Percentiles rank a stretch among this genome's conserved stretches.
Conservation (phyloP, 1,140 invertebrate genomes). For the Caenorhabditis brenneri region DNA sequence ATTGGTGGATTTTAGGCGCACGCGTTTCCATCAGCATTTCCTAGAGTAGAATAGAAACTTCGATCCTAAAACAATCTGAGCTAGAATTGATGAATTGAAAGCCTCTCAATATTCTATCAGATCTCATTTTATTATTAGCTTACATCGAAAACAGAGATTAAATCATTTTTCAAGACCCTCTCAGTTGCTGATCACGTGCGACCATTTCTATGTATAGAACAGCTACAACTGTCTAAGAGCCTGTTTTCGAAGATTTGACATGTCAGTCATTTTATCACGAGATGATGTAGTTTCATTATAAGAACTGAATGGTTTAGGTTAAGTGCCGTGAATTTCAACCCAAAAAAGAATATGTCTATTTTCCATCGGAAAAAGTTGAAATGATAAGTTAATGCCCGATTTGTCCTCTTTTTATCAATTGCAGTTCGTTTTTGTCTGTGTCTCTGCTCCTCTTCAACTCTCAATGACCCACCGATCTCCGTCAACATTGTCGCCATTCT, state of each 20-base stretch:
- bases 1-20: too few relatives aligned
- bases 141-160: too few relatives aligned
- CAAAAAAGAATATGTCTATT: background rate
- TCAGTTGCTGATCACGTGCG: background rate
- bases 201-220: background rate
- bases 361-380: background rate
- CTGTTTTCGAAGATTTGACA: background rate
- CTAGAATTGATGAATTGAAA: too few relatives aligned
- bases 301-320: too few relatives aligned
- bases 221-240: slow-evolving; percentile 17
- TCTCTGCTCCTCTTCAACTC: slow-evolving; percentile 30
- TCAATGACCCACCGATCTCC: background rate
- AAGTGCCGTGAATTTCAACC: too few relatives aligned
- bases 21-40: too few relatives aligned
- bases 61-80: too few relatives aligned
- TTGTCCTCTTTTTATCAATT: slow-evolving; percentile 5
- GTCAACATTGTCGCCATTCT: slow-evolving; percentile 28
- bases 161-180: background rate
- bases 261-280: too few relatives aligned
- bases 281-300: too few relatives aligned
- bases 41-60: too few relatives aligned
- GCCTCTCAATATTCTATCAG: too few relatives aligned
- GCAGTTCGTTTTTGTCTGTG: background rate
- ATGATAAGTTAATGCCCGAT: background rate
- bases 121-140: too few relatives aligned